Conservation (phyloP, 2,888 invertebrate species). For the Drosophila subquinaria region DNA sequence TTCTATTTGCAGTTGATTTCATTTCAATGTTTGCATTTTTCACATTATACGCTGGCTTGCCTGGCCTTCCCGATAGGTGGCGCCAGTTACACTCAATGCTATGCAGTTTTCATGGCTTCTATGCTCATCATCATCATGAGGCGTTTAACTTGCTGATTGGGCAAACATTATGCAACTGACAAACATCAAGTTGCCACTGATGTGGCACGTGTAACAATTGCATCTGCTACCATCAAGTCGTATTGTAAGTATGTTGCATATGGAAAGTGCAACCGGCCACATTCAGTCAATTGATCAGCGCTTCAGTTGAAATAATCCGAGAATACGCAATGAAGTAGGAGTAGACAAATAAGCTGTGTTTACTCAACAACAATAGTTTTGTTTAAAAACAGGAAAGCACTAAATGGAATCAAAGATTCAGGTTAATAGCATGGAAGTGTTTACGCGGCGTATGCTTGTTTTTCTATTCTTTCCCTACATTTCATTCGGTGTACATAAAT, state of each 20-base stretch:
- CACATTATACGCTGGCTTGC: background rate
- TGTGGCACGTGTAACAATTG: too few relatives aligned
- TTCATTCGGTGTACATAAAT: conserved; percentile 32
- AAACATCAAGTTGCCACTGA: conserved; percentile 7
- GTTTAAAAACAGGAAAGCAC: background rate
- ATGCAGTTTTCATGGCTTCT: conserved; percentile 48
- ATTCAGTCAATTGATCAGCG: conserved; percentile 20
- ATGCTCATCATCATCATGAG: conserved; percentile 1
- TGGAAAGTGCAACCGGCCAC: background rate
- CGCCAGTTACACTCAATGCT: conserved; percentile 26
- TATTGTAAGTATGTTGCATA: background rate
- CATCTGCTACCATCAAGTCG: background rate
- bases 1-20: background rate
- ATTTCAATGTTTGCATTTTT: conserved; percentile 1
- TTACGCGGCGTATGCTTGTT: conserved; percentile 41
- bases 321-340: conserved; percentile 10
- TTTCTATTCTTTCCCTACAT: background rate
- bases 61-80: conserved; percentile 38
- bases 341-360: background rate
- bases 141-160: conserved; percentile 50
- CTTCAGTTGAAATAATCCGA: background rate
- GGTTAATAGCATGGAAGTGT: conserved; percentile 47
- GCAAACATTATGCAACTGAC: conserved; percentile 56
- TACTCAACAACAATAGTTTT: background rate
- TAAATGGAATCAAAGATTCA: conserved; percentile 60